Conservation (phyloP, 1,140 invertebrate genomes). For the Venturia canescens region DNA sequence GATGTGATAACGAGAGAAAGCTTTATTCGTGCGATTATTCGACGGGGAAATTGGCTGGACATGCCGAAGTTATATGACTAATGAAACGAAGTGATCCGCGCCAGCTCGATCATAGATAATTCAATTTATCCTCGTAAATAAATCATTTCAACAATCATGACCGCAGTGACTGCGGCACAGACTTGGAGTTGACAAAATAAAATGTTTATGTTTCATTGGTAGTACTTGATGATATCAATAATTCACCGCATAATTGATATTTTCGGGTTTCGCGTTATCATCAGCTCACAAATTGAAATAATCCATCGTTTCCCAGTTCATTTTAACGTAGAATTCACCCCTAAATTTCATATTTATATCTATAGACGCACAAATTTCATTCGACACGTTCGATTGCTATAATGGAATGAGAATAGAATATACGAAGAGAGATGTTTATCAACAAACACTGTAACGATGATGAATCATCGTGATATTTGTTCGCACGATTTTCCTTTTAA, state of each 20-base stretch:
- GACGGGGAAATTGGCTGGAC: not conserved
- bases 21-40: not conserved
- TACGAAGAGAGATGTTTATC: not conserved
- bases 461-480: not conserved
- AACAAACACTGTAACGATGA: not conserved
- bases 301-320: not conserved
- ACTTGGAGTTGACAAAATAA: not conserved
- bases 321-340: not conserved
- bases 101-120: not conserved
- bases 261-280: not conserved
- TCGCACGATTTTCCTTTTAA: not conserved
- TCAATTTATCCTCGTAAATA: not conserved
- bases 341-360: too few relatives aligned
- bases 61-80: not conserved
- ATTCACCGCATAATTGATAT: not conserved
- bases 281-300: not conserved
- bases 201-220: not conserved
- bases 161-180: not conserved
- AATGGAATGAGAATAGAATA: not conserved
- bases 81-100: not conserved
- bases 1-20: slow-evolving; percentile 7
- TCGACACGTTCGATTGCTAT: not conserved
- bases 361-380: too few relatives aligned
- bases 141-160: not conserved
- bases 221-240: not conserved